Evolutionary conservation across 1,140 invertebrate genomes (phyloP), one percentile per base, ranked within the genome.

Genomic region (Ips typographus): DNA sequence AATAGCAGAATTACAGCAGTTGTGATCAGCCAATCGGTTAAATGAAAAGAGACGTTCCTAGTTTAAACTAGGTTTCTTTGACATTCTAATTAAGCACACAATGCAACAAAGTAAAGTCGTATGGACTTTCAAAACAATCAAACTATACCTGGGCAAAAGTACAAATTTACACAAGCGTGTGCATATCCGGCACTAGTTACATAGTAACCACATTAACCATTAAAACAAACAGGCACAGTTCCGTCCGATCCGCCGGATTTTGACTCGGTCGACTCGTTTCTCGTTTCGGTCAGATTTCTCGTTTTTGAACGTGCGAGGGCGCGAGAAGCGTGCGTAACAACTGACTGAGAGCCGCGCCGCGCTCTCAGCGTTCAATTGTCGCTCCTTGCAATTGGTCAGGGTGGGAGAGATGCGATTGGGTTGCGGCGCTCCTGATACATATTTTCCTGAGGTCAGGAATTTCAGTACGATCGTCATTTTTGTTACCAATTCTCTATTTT

Each of bases 181-280:
- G 39, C 56, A 58, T 58, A 58, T 58, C 56, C 56, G 56, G 22
- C 40, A 61, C 58, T 61, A n/a, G 58, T 61, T 61, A 44, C 58
- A 61, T 61, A 61, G 58, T 61, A 61, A 61, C 58, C 40, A 47
- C 43, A 36, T 8, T 7, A 44, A 61, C 22, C 58, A 44, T 44
- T 43, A 44, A 61, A 43, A 2, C 40, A 61, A 61, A 61, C 39
- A 44, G 58, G 43, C 41, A 61, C 58, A 61, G 36, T 61, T 61
- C 58, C 58, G 58, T 22, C 36, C 58, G 58, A 40, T 43, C 42
- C 43, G 58, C 6, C 43, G 58, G 36, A 61, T 43, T 43, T 43
- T 44, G 47, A 61, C 40, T 37, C 58, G 36, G 36, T 61, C 36
- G 42, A 44, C 42, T 44, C 8, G 40, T 43, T 5, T 38, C 55